phyloP scores from a whole-genome alignment of 92 coral and sea anemone species.

The Parazoanthus swiftii region DNA sequence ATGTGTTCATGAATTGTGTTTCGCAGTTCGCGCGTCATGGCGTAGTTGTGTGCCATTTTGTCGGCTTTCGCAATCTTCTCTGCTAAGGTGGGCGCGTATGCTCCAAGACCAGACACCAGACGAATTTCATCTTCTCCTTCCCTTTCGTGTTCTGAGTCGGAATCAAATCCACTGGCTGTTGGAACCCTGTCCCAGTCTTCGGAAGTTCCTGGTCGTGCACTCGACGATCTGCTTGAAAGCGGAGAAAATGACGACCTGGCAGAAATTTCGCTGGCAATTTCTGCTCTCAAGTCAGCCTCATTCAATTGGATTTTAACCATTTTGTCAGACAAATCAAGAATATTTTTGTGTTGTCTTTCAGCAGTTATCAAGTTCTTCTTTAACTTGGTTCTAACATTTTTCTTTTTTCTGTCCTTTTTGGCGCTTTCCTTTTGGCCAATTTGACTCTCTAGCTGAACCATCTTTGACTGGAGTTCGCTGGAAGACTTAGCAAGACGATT shows the following conservation, averaged over 20 bases:
- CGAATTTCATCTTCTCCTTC: conserved; percentile 52
- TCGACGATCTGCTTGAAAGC: conserved; percentile 19
- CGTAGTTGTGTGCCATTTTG: conserved; percentile 79
- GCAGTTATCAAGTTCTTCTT: conserved; percentile 63
- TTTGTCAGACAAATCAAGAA: conserved; percentile 71
- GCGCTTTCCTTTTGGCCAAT: conserved; percentile 59
- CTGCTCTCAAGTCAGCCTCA: conserved; percentile 71
- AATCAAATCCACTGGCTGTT: neutral
- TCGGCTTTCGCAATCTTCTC: conserved; percentile 77
- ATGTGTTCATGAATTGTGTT: conserved; percentile 86
- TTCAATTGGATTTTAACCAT: conserved; percentile 72
- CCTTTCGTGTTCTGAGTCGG: conserved; percentile 20
- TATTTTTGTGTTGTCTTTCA: conserved; percentile 72
- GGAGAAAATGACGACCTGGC: conserved; percentile 15
- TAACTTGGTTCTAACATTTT: conserved; percentile 54
- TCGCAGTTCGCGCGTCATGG: conserved; percentile 85
- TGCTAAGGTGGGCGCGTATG: conserved; percentile 50
- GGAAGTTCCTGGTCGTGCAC: conserved; percentile 22
- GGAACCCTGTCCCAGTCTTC: conserved; percentile 40
- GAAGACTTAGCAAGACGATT: conserved; percentile 83
- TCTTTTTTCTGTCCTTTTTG: conserved; percentile 57
- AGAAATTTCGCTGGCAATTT: conserved; percentile 55
- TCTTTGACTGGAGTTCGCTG: conserved; percentile 72
- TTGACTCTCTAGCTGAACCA: conserved; percentile 64
- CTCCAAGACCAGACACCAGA: conserved; percentile 55